phyloP scores from a whole-genome alignment of 2,113 vertebrate species.

The Petromus typicus region DNA sequence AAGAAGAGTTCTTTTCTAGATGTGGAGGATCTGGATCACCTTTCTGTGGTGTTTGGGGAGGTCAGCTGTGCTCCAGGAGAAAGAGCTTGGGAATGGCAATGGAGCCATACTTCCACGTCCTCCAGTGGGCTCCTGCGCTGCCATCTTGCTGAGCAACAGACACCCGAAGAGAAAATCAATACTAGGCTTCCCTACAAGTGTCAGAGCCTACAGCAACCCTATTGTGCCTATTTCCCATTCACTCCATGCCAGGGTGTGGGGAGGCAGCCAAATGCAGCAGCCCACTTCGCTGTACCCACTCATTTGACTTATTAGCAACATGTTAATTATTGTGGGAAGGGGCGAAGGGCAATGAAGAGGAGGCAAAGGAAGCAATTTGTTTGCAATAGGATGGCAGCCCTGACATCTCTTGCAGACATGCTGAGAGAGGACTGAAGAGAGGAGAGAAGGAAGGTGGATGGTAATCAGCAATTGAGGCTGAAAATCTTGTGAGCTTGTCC shows the following conservation, averaged over 20 bases:
- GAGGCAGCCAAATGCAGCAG: constrained; percentile 24
- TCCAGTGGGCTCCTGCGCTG: neutral
- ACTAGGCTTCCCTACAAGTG: neutral
- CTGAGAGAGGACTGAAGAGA: neutral
- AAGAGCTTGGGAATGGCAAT: neutral
- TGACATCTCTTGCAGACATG: neutral
- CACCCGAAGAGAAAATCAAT: neutral
- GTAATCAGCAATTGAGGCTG: neutral
- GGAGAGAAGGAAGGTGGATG: neutral
- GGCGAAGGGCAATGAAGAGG: constrained; percentile 44
- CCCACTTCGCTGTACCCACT: neutral
- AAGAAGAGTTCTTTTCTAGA: neutral
- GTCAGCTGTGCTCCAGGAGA: neutral
- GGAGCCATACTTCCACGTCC: neutral
- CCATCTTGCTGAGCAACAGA: neutral
- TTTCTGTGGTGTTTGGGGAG: neutral
- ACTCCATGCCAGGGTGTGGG: neutral
- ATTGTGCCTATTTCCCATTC: neutral
- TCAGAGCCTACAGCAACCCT: neutral
- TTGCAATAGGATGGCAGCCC: neutral
- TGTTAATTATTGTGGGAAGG: neutral
- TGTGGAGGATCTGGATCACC: neutral
- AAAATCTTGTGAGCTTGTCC: neutral
- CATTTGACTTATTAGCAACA: constrained; percentile 63
- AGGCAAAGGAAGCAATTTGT: neutral